Conservation (phyloP, 1,140 invertebrate species). For the Bombus superbus region DNA sequence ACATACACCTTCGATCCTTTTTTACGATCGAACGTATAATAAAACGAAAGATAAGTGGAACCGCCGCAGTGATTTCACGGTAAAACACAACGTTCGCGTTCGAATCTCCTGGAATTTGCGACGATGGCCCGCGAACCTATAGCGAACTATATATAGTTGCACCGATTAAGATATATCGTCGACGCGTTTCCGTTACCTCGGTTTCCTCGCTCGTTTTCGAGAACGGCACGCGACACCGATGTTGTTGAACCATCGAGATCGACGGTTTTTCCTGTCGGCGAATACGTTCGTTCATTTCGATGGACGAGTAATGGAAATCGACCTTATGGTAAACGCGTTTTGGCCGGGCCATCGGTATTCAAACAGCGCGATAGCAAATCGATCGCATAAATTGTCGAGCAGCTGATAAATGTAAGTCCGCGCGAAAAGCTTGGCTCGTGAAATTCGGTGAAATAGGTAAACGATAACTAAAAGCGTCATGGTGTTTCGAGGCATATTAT, state of each 20-base stretch:
- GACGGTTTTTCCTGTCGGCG: not conserved
- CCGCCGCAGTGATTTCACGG: not conserved
- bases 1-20: too few species aligned
- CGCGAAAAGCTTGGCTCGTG: not conserved
- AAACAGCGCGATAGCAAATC: constrained; percentile 21
- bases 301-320: constrained; percentile 30
- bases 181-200: not conserved
- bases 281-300: constrained; percentile 4
- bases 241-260: not conserved
- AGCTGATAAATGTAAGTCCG: constrained; percentile 6
- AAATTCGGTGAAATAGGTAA: not conserved
- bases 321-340: constrained; percentile 28
- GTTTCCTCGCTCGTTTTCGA: not conserved
- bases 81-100: too few species aligned
- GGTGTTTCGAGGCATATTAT: not conserved
- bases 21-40: not conserved
- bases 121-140: not conserved
- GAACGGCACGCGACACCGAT: not conserved
- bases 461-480: constrained; percentile 8
- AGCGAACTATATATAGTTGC: too few species aligned
- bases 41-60: constrained; percentile 3
- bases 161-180: not conserved
- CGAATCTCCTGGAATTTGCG: not conserved
- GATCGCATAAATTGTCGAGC: constrained; percentile 5
- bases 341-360: constrained; percentile 8